Conservation (phyloP, 2,888 invertebrate species). For the Schrankia costaestrigalis region DNA sequence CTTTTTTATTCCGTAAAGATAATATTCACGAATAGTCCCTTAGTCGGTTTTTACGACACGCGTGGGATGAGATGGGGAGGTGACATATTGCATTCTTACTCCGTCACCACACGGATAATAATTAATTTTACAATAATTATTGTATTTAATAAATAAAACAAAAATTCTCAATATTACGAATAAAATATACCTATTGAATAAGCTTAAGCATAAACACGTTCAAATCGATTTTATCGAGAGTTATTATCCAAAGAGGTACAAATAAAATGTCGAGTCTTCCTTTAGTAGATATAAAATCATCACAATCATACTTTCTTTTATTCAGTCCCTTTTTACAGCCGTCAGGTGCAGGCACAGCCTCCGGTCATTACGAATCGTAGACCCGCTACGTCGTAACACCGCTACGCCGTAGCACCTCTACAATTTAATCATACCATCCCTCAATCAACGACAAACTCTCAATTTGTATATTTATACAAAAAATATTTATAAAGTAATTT, state of each 20-base stretch:
- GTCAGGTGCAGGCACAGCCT: conserved; percentile 62
- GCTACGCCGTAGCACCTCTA: conserved; percentile 29
- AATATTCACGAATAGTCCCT: too few species aligned
- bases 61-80: too few species aligned
- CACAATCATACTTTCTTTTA: conserved; percentile 48
- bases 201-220: background rate
- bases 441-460: conserved; percentile 43
- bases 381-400: conserved; percentile 35
- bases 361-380: conserved; percentile 56
- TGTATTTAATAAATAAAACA: too few species aligned
- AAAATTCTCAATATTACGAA: too few species aligned
- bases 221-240: background rate
- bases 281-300: conserved; percentile 38
- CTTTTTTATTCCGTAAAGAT: too few species aligned
- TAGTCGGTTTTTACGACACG: too few species aligned
- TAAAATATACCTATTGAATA: too few species aligned
- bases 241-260: conserved; percentile 9
- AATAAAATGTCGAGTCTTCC: conserved; percentile 22
- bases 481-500: conserved; percentile 9
- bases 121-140: too few species aligned
- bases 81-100: too few species aligned
- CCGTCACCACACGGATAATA: too few species aligned
- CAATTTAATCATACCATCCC: conserved; percentile 43
- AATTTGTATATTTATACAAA: conserved; percentile 24
- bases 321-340: conserved; percentile 51